phyloP scores from a whole-genome alignment of 1,140 invertebrate species.

The Linepithema humile region DNA sequence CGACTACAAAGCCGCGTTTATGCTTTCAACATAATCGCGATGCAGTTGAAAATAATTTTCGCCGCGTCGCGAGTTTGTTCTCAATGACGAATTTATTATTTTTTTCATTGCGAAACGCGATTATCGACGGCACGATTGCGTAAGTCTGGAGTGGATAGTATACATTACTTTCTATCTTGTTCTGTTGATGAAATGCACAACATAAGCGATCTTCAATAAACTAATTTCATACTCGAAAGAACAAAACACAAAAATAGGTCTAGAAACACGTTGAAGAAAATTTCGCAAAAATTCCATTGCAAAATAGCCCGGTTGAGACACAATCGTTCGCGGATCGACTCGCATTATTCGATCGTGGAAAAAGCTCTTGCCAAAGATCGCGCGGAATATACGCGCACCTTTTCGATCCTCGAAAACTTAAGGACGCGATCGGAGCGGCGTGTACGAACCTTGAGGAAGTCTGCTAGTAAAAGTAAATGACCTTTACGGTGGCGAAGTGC shows the following conservation, averaged over 20 bases:
- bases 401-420: slow-evolving; percentile 27
- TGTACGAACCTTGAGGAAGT: slow-evolving; percentile 61
- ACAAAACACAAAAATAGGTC: no score
- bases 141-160: not conserved
- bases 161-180: not conserved
- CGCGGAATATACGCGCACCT: slow-evolving; percentile 17
- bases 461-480: slow-evolving; percentile 82
- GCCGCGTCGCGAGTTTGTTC: not conserved
- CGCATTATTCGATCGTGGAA: not conserved
- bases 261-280: no score
- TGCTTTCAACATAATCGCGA: not conserved
- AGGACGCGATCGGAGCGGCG: slow-evolving; percentile 19
- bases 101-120: not conserved
- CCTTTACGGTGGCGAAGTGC: slow-evolving; percentile 72
- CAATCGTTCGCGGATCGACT: not conserved
- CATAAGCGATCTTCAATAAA: no score
- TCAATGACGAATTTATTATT: not conserved
- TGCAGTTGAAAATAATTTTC: slow-evolving; percentile 7
- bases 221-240: no score
- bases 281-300: no score
- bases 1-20: slow-evolving; percentile 1
- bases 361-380: not conserved
- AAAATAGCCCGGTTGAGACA: not conserved
- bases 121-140: not conserved
- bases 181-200: not conserved